phyloP scores from a whole-genome alignment of 2,888 invertebrate genomes.

The Torymus auratus region DNA sequence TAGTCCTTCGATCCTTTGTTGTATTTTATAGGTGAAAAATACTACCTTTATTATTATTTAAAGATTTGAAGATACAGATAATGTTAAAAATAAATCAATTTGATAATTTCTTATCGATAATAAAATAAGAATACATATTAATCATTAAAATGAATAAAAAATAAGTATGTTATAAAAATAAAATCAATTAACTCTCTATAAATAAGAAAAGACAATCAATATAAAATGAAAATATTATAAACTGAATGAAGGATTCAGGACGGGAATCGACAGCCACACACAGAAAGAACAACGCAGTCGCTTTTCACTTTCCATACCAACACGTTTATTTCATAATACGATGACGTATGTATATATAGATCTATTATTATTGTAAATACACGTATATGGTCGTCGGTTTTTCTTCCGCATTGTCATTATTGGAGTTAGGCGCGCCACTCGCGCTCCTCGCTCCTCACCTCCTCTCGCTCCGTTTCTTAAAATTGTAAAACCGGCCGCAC shows the following conservation, averaged over 20 bases:
- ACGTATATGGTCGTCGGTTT: constrained; percentile 71
- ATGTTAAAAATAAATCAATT: too few species aligned
- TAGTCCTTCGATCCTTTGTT: too few species aligned
- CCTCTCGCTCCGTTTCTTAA: background rate
- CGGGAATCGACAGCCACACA: background rate
- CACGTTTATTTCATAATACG: constrained; percentile 67
- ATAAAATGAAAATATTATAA: background rate
- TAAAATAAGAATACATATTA: too few species aligned
- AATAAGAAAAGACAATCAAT: too few species aligned
- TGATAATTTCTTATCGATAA: too few species aligned
- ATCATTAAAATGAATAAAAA: too few species aligned
- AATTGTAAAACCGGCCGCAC: constrained; percentile 32
- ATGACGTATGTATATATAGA: constrained; percentile 68
- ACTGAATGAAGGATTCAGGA: background rate
- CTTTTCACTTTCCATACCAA: constrained; percentile 64
- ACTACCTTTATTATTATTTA: too few species aligned
- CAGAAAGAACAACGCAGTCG: background rate
- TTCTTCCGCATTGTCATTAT: constrained; percentile 46
- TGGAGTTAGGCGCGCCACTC: background rate
- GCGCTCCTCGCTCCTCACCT: too few species aligned
- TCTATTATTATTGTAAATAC: constrained; percentile 72
- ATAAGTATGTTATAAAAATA: too few species aligned
- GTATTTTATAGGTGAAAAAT: too few species aligned
- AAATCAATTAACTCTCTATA: too few species aligned
- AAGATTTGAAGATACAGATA: too few species aligned